Conservation (phyloP, 2,113 vertebrate genomes). For the Tympanuchus pallidicinctus region DNA sequence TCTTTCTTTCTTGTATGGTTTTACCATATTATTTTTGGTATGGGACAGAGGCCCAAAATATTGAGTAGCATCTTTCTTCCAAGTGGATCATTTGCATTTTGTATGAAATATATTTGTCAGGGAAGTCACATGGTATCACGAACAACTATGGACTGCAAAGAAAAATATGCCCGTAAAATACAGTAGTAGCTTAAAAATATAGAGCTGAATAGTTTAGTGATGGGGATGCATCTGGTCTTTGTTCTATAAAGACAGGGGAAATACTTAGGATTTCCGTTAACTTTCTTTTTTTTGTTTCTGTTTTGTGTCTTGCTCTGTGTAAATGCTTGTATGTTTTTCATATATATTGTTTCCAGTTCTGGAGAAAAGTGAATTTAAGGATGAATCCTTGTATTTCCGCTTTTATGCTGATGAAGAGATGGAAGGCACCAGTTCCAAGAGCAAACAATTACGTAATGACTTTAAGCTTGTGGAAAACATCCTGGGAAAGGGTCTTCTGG, state of each 20-base stretch:
- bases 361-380: conserved; percentile 98
- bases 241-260: neutral
- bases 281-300: neutral
- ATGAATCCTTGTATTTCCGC: conserved; percentile 97
- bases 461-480: conserved; percentile 98
- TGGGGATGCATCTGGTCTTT: neutral
- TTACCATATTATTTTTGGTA: neutral
- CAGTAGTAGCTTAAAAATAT: neutral
- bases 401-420: conserved; percentile 98
- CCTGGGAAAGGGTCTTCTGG: conserved; percentile 92
- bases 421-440: conserved; percentile 92
- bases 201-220: neutral
- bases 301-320: neutral
- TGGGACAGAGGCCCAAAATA: neutral
- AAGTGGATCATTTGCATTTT: neutral
- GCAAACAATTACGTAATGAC: conserved; percentile 92
- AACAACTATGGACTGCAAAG: neutral
- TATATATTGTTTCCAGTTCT: conserved; percentile 81
- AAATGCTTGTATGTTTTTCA: neutral
- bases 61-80: neutral
- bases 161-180: neutral
- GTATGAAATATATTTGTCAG: neutral
- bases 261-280: neutral
- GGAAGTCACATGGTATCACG: neutral
- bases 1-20: neutral